Conservation (phyloP, 2,888 invertebrate genomes). For the Tuberolachnus salignus region DNA sequence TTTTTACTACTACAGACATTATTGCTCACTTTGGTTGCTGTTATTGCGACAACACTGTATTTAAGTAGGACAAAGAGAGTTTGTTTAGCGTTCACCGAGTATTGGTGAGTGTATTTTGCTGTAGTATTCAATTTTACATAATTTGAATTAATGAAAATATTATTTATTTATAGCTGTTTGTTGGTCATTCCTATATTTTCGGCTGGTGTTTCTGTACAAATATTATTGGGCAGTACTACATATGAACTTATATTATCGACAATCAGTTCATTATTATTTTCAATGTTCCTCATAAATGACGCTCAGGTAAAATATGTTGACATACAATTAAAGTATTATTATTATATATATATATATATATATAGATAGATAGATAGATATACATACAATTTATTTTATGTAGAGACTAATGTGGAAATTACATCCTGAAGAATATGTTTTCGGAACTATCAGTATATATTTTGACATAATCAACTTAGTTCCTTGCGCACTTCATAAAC, state of each 20-base stretch:
- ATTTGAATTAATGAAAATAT: background rate
- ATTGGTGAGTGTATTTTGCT: slow-evolving; percentile 26
- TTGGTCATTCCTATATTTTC: slow-evolving; percentile 28
- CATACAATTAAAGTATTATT: too few species aligned
- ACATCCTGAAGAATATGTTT: slow-evolving; percentile 45
- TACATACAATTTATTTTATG: background rate
- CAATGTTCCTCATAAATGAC: slow-evolving; percentile 40
- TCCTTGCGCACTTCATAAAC: slow-evolving; percentile 34
- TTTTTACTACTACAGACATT: slow-evolving; percentile 46
- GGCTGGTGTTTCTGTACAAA: slow-evolving; percentile 29
- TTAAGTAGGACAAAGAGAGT: slow-evolving; percentile 26
- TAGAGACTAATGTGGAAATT: slow-evolving; percentile 49
- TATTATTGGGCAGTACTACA: slow-evolving; percentile 42
- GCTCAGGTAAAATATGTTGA: slow-evolving; percentile 26
- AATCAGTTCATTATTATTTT: slow-evolving; percentile 37
- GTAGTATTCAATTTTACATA: background rate
- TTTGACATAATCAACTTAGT: slow-evolving; percentile 41
- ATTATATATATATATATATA: background rate
- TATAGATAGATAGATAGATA: background rate
- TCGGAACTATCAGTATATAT: slow-evolving; percentile 45
- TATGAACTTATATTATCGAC: slow-evolving; percentile 21
- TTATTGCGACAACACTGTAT: slow-evolving; percentile 21
- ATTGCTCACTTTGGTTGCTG: slow-evolving; percentile 39
- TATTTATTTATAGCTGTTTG: slow-evolving; percentile 21
- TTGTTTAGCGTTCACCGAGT: slow-evolving; percentile 22